Evolutionary conservation across 2,888 invertebrate species (phyloP), one percentile per base, ranked within the genome.

Genomic region (Hartigia nigra): DNA sequence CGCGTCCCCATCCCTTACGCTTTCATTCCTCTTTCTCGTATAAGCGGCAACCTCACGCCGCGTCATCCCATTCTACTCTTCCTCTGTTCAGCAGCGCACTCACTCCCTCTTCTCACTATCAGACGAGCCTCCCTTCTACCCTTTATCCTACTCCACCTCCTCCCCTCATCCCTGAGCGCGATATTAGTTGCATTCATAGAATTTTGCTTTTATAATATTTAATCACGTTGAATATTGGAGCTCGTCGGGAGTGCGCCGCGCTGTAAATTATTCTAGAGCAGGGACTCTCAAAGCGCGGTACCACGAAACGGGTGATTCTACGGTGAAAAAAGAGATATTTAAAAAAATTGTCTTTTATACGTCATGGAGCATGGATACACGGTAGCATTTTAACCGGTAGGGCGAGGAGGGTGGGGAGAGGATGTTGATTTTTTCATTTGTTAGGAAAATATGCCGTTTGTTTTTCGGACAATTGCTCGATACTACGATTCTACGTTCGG

Each of bases 191-290:
- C 83, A 86, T 88, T 86, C 84, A 78, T 80, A 86, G 86, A 89
- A 89, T 88, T 87, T 87, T 84, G 84, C 86, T 87, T 87, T 87
- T 85, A 86, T 86, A 88, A 88, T 86, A 88, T 88, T 88, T 88
- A 88, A 89, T 88, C 88, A 82, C 84, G 84, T 84, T 84, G 85
- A 86, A 89, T 88, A 88, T 88, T 85, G 82, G 82, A 83, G 80
- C 77, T 74, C 78, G 69, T 39, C 69, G 77, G 77, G 75, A 75
- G 75, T 75, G 75, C 75, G 75, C 36, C 75, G n/a, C 36, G 36
- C 77, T 80, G 79, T 82, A 82, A 82, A 80, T 82, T 82, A 81
- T 82, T 83, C 82, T 77, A 75, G 74, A 75, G 76, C 31, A 77
- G 75, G 36, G 77, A 69, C 77, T 76, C 81, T 81, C 79, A 81